phyloP scores from a whole-genome alignment of 2,797 vertebrate species.

The Pseudochirops cupreus region DNA sequence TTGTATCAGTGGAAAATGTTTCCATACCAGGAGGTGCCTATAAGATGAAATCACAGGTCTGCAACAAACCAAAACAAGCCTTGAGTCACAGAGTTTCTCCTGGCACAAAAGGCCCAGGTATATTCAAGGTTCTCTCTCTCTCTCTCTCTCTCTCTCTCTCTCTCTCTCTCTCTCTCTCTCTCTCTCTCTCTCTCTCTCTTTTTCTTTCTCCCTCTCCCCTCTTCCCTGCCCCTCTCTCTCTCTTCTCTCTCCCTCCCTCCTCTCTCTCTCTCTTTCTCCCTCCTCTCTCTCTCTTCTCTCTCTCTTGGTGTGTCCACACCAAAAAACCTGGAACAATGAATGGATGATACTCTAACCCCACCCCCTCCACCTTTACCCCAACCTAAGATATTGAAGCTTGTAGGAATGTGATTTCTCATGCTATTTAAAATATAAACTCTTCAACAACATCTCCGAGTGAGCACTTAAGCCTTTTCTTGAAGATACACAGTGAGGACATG shows the following conservation, averaged over 20 bases:
- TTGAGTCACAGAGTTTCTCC: neutral
- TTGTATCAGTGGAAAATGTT: neutral
- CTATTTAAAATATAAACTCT: too few species aligned
- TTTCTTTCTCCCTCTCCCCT: neutral
- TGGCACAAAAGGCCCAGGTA: neutral
- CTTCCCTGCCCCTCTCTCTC: neutral
- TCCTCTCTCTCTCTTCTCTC: neutral
- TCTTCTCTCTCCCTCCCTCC: neutral
- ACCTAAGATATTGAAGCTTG: neutral
- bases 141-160: neutral
- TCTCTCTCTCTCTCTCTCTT: neutral
- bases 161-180: neutral
- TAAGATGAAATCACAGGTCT: neutral
- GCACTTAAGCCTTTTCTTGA: too few species aligned
- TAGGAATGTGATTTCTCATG: neutral
- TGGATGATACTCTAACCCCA: neutral
- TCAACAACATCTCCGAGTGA: too few species aligned
- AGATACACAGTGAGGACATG: too few species aligned
- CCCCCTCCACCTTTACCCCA: neutral
- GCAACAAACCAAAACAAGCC: neutral
- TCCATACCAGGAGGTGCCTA: neutral
- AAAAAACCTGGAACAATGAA: neutral
- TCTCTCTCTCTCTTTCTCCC: neutral
- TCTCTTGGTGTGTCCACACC: neutral
- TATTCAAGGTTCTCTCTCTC: neutral